Base-by-base conservation (phyloP, 2,797 vertebrate genomes). In the Ptychobarbus kaznakovi region DNA sequence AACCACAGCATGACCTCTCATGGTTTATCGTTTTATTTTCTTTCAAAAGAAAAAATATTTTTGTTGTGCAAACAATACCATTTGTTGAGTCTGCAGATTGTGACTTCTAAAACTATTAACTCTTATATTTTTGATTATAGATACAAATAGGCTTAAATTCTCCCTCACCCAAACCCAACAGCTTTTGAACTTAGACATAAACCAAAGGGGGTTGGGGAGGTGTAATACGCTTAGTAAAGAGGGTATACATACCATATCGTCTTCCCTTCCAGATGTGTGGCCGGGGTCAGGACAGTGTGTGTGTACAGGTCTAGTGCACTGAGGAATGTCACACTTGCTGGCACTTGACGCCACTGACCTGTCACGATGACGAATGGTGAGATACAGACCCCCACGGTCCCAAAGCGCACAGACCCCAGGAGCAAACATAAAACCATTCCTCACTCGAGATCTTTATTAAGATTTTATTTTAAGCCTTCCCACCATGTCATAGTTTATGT, bases 311-410 rank as follows among this genome's bases (percentile, higher is more conserved):
- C 74, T 69, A 63, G 49, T 44, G 42, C 35, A 61, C 56, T 80
- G 70, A 85, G 93, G 92, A 92, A 92, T 94, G 93, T 95, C 92
- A 91, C 93, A 93, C 92, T 90, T 91, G 68, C 76, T 90, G 90
- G 92, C 91, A 93, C 90, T 94, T 93, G 94, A 95, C 90, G 94
- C 94, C 93, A 91, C 89, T 51, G 86, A 85, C 87, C 93, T 95
- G 95, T 95, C 95, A 95, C 69, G 86, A 87, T 95, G 94, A 96
- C 91, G 88, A 92, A 95, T 95, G 89, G 92, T 80, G 90, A 79
- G 82, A 89, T 63, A 89, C 49, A 88, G 81, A 86, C 83, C 77
- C 92, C 91, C 88, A 88, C 6, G 12, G 51, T 53, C 58, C 38
- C 65, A 51, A 65, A 77, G 74, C n/a, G 77, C 66, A 72, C 42